phyloP scores from a whole-genome alignment of 2,113 vertebrate genomes.

The Abramis brama region DNA sequence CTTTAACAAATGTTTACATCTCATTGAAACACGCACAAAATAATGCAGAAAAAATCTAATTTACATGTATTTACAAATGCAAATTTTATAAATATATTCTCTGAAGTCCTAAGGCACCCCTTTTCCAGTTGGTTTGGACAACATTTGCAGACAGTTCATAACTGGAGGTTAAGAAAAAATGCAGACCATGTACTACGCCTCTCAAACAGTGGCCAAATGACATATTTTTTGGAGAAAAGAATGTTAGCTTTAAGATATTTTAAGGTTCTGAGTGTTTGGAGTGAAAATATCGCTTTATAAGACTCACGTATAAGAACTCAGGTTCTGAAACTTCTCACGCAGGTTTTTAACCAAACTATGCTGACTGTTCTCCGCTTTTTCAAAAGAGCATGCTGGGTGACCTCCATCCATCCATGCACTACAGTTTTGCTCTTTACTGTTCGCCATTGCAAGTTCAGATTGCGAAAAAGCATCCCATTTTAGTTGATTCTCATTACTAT shows the following conservation, averaged over 20 bases:
- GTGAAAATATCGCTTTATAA: background rate
- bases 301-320: conserved; percentile 75
- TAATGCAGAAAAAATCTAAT: conserved; percentile 12
- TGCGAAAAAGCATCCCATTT: conserved; percentile 10
- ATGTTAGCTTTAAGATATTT: background rate
- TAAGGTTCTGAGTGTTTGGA: background rate
- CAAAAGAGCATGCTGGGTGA: conserved; percentile 50
- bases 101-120: conserved; percentile 23
- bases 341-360: conserved; percentile 86
- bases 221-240: background rate
- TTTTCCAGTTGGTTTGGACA: background rate
- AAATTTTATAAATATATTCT: conserved; percentile 32
- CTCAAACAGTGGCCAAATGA: background rate
- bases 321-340: conserved; percentile 89
- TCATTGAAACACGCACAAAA: conserved; percentile 20
- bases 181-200: background rate
- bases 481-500: conserved; percentile 58
- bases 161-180: background rate
- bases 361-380: conserved; percentile 66
- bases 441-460: background rate
- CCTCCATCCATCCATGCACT: conserved; percentile 54
- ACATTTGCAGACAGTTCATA: background rate
- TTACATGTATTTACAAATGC: conserved; percentile 34
- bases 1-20: conserved; percentile 22
- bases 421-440: conserved; percentile 17